Evolutionary conservation across 1,140 invertebrate species (phyloP).

Genomic region (Nixonia krombeini): DNA sequence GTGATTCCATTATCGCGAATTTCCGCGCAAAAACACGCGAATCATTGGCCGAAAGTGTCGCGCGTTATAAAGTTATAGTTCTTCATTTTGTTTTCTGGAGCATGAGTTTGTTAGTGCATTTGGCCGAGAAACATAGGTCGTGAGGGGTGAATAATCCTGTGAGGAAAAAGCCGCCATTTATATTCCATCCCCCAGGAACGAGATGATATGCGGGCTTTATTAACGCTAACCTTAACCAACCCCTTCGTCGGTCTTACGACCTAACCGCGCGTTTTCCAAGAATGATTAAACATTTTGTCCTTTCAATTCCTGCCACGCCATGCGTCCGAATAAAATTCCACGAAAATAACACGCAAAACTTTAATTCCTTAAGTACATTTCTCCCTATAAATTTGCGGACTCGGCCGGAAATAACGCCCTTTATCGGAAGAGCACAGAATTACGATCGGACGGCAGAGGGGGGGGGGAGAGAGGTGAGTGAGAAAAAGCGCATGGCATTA

Average conservation of each 20-base stretch:
- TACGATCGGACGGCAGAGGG: no score
- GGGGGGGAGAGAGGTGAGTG: no score
- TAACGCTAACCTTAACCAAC: slow-evolving; percentile 7
- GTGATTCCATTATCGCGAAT: not conserved
- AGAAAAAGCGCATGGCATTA: no score
- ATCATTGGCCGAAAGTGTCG: no score
- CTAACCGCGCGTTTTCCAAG: not conserved
- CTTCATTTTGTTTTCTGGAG: not conserved
- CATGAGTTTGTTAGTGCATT: slow-evolving; percentile 5
- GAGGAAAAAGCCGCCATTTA: slow-evolving; percentile 9
- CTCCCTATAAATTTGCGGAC: no score
- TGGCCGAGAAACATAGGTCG: slow-evolving; percentile 4
- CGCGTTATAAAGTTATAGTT: not conserved
- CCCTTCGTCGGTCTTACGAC: not conserved
- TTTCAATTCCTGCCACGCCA: no score
- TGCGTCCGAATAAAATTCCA: no score
- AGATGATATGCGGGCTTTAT: slow-evolving; percentile 9
- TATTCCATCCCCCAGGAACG: slow-evolving; percentile 8
- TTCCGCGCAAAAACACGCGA: not conserved
- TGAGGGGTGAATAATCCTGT: slow-evolving; percentile 7
- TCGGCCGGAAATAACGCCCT: no score
- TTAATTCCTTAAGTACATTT: no score
- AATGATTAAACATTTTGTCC: not conserved
- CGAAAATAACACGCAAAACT: no score
- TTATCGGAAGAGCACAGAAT: no score